These are phyloP conservation scores for human (Homo sapiens) DNA, from an alignment of 2,113 vertebrate species.

Conservation along the genomic window GRCh38 chrX:42179501-42180000, in stretches of 20 bases:
- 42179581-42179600: slow-evolving; percentile 32
- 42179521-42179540: slow-evolving; percentile 35
- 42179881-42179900: not conserved
- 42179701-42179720: not conserved
- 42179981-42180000: not conserved
- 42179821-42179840: not conserved
- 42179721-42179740: not conserved
- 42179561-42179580: not conserved
- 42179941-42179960: not conserved
- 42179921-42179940: not conserved
- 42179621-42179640: not conserved
- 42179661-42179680: not conserved
- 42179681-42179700: not conserved
- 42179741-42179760: slow-evolving; percentile 33
- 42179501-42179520: slow-evolving; percentile 15
- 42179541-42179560: slow-evolving; percentile 16
- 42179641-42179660: not conserved
- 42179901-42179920: not conserved
- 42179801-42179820: not conserved
- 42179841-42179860: not conserved
- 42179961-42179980: not conserved
- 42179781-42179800: not conserved
- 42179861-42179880: not conserved
- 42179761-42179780: not conserved
- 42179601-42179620: not conserved